Evolutionary conservation across 2,888 invertebrate species (phyloP).

Genomic region (Xanthia icteritia): DNA sequence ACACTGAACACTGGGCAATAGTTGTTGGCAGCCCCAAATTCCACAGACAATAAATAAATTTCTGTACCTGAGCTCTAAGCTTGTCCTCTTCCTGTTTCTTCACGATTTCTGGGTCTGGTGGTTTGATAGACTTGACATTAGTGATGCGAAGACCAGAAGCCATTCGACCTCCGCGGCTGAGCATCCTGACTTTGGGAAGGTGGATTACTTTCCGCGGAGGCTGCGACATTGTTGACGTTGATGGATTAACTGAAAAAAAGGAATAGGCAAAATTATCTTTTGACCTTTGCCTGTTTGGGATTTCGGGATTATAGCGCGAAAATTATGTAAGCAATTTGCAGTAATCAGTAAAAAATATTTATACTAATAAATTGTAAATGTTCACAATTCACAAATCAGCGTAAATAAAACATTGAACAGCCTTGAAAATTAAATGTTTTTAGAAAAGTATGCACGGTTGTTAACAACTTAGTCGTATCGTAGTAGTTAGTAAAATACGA

Average conservation of each 20-base stretch:
- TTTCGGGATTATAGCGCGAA: conserved; percentile 2
- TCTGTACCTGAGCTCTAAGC: conserved; percentile 82
- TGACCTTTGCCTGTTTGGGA: background rate
- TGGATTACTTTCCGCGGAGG: conserved; percentile 80
- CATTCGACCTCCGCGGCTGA: conserved; percentile 75
- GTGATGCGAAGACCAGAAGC: conserved; percentile 81
- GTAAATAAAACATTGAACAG: background rate
- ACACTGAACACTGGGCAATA: background rate
- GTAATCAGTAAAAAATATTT: too few species aligned
- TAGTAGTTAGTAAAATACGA: background rate
- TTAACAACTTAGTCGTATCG: background rate
- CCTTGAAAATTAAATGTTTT: conserved; percentile 28
- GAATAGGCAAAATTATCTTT: conserved; percentile 1
- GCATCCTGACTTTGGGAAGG: conserved; percentile 83
- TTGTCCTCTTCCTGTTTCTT: conserved; percentile 83
- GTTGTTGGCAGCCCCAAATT: background rate
- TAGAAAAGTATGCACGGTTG: conserved; percentile 2
- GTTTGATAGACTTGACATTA: conserved; percentile 83
- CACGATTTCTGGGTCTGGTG: conserved; percentile 78
- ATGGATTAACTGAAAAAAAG: conserved; percentile 76
- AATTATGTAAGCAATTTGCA: background rate
- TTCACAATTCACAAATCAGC: conserved; percentile 4
- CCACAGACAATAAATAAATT: background rate
- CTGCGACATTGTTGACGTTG: conserved; percentile 72
- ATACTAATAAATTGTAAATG: background rate